These are phyloP conservation scores for Nasonia longicornis DNA, from an alignment of 1,140 invertebrate species.

Conservation along the genomic window DNA sequence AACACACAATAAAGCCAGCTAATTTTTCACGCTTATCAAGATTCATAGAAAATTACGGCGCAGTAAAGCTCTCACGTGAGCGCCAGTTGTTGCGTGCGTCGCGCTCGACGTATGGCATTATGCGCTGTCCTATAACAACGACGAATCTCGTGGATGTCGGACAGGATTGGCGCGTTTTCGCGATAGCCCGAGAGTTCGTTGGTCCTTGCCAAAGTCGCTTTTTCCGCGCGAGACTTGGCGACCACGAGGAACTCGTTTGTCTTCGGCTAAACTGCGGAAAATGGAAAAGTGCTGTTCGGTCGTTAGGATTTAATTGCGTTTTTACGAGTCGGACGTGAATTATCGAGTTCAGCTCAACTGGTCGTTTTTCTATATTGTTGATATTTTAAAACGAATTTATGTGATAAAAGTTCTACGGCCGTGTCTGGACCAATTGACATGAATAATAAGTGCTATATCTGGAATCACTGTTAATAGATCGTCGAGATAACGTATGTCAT, in stretches of 20 bases:
- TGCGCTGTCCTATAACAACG: not conserved
- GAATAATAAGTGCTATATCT: not conserved
- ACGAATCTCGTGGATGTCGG: slow-evolving; percentile 7
- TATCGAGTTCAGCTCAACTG: not conserved
- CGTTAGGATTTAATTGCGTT: not conserved
- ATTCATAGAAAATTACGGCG: not conserved
- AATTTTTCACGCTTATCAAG: slow-evolving; percentile 25
- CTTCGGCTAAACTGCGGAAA: slow-evolving; percentile 33
- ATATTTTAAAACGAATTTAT: too few species aligned
- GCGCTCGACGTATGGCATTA: not conserved
- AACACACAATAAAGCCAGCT: too few species aligned
- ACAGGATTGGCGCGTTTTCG: too few species aligned
- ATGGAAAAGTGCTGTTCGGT: slow-evolving; percentile 33
- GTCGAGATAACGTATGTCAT: not conserved
- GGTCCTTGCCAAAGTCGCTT: slow-evolving; percentile 1
- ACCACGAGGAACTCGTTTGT: not conserved
- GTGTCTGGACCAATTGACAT: not conserved
- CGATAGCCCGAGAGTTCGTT: not conserved
- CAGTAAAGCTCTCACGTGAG: not conserved
- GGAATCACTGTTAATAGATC: not conserved
- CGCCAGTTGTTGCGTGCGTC: not conserved
- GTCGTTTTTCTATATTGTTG: too few species aligned
- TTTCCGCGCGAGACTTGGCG: not conserved
- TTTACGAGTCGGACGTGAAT: not conserved
- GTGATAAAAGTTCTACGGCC: too few species aligned